These are phyloP conservation scores for Microplitis demolitor DNA, from an alignment of 1,140 invertebrate genomes.

Conservation along the genomic window DNA sequence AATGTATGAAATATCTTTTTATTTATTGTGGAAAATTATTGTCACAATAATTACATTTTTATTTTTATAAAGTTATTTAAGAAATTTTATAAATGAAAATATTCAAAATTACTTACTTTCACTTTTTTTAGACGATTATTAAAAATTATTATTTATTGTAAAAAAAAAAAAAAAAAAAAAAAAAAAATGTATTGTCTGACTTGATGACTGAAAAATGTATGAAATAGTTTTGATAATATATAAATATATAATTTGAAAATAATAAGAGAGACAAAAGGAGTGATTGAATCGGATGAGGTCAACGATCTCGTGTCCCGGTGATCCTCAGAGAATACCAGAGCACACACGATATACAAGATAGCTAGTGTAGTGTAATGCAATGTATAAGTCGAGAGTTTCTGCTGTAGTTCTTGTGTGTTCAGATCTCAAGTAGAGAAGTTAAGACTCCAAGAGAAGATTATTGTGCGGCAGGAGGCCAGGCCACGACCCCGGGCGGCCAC, in stretches of 20 bases:
- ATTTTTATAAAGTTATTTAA: no score
- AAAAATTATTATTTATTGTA: no score
- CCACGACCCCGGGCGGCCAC: slow-evolving; percentile 58
- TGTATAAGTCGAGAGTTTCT: neutral
- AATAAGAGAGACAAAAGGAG: neutral
- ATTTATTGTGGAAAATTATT: no score
- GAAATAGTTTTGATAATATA: neutral
- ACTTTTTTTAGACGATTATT: no score
- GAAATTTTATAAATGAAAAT: no score
- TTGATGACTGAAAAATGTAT: no score
- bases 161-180: no score
- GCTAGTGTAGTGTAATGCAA: neutral
- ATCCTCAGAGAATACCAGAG: slow-evolving; percentile 30
- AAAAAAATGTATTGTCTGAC: no score
- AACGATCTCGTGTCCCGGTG: slow-evolving; percentile 18
- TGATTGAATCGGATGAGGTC: slow-evolving; percentile 17
- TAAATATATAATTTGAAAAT: neutral
- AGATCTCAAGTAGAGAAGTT: neutral
- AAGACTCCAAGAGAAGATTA: slow-evolving; percentile 34
- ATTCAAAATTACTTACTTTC: no score
- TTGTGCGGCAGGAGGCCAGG: slow-evolving; percentile 49
- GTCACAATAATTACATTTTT: no score
- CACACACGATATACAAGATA: slow-evolving; percentile 17
- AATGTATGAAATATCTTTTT: no score
- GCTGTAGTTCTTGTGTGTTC: neutral